Evolutionary conservation across 2,113 vertebrate genomes (phyloP).

Genomic region (Aptenodytes forsteri): DNA sequence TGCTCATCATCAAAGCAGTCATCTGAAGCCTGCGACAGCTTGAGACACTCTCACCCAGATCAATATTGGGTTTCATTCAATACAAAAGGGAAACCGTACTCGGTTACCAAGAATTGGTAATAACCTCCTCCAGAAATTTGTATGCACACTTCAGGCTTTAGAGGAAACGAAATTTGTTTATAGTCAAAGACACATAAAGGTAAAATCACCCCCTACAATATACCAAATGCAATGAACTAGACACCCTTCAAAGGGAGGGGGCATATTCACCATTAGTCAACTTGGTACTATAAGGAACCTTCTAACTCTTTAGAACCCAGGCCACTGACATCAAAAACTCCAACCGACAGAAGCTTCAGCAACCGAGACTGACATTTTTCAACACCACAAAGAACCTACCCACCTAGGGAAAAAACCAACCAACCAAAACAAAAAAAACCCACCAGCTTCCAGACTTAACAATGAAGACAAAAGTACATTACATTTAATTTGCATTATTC

Average conservation of each 20-base stretch:
- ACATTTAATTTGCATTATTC: not conserved
- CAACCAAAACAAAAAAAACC: not conserved
- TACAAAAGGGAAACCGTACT: not conserved
- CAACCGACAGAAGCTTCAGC: not conserved
- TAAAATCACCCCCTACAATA: not conserved
- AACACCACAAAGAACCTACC: not conserved
- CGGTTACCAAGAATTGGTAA: not conserved
- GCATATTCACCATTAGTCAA: not conserved
- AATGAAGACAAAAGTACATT: not conserved
- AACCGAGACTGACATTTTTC: not conserved
- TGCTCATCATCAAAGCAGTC: not conserved
- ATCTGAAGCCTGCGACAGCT: not conserved
- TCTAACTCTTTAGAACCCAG: not conserved
- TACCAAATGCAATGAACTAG: not conserved
- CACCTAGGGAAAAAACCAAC: not conserved
- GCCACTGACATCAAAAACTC: not conserved
- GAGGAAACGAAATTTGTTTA: not conserved
- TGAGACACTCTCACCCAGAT: not conserved
- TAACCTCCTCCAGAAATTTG: not conserved
- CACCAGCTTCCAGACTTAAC: not conserved
- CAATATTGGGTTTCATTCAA: not conserved
- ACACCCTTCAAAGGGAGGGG: not conserved
- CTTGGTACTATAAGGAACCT: not conserved
- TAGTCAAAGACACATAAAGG: not conserved
- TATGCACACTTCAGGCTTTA: not conserved